A percentile compares a stretch with the other conserved stretches of the same genome.
Conservation (phyloP, 2,797 vertebrate species). For the Trematomus bernacchii region DNA sequence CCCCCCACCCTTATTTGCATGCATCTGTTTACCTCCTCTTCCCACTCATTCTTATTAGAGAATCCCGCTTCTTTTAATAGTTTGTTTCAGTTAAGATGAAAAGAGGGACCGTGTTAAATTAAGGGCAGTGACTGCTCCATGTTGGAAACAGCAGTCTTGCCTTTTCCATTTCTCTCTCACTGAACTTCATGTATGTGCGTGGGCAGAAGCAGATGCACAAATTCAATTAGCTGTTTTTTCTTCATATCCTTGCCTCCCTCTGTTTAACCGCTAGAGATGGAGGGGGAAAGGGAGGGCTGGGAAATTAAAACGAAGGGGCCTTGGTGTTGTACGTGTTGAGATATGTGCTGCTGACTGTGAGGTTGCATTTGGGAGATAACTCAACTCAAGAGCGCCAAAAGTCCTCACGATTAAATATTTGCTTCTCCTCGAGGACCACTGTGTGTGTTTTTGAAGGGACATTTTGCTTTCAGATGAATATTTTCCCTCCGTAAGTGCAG, state of each 20-base stretch:
- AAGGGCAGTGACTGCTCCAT: slow-evolving; percentile 67
- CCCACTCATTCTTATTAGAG: slow-evolving; percentile 76
- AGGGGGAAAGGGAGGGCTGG: slow-evolving; percentile 49
- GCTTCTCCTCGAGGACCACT: slow-evolving; percentile 60
- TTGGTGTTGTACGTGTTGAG: slow-evolving; percentile 67
- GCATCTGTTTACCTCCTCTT: slow-evolving; percentile 82
- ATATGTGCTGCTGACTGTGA: slow-evolving; percentile 78
- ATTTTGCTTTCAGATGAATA: slow-evolving; percentile 55
- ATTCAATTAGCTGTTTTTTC: slow-evolving; percentile 80
- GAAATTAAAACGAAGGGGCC: slow-evolving; percentile 75
- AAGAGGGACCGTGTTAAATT: slow-evolving; percentile 57
- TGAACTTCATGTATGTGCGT: slow-evolving; percentile 70
- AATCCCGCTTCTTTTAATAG: slow-evolving; percentile 74
- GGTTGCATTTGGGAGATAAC: slow-evolving; percentile 73
- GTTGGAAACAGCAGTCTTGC: slow-evolving; percentile 61
- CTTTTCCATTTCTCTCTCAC: slow-evolving; percentile 32
- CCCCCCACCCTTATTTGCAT: slow-evolving; percentile 78
- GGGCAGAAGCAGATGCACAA: slow-evolving; percentile 72
- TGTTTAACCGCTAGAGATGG: slow-evolving; percentile 76
- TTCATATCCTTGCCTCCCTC: slow-evolving; percentile 56
- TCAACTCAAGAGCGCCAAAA: slow-evolving; percentile 56
- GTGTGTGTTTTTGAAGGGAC: slow-evolving; percentile 55
- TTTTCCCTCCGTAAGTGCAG: slow-evolving; percentile 39
- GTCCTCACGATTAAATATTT: slow-evolving; percentile 66
- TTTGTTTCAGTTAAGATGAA: slow-evolving; percentile 71